These are phyloP conservation scores for Caenorhabditis doughertyi DNA, from an alignment of 2,888 invertebrate species.

Conservation along the genomic window DNA sequence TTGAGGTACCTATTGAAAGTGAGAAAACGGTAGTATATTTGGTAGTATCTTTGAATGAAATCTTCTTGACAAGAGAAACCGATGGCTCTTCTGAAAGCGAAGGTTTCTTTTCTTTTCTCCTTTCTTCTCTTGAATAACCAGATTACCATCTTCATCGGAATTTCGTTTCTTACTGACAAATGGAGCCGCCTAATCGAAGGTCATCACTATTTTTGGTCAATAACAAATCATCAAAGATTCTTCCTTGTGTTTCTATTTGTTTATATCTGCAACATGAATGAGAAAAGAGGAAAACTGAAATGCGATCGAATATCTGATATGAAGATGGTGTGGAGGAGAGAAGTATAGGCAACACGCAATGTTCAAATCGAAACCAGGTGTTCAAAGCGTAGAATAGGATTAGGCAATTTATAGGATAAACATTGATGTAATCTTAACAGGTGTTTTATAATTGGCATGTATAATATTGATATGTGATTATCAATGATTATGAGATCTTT, in stretches of 20 bases:
- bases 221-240: conserved; percentile 32
- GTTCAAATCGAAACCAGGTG: conserved; percentile 46
- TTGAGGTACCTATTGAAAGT: conserved; percentile 42
- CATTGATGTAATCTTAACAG: conserved; percentile 23
- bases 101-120: conserved; percentile 10
- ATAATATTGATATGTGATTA: background rate
- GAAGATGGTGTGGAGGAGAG: conserved; percentile 33
- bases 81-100: conserved; percentile 45
- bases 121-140: background rate
- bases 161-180: conserved; percentile 12
- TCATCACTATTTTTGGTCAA: conserved; percentile 19
- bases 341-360: background rate
- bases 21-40: conserved; percentile 27
- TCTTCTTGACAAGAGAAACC: conserved; percentile 25
- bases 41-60: conserved; percentile 29
- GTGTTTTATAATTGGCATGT: conserved; percentile 12
- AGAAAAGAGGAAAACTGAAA: conserved; percentile 53
- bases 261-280: conserved; percentile 28
- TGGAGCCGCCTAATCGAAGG: conserved; percentile 55
- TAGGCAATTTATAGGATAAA: conserved; percentile 51
- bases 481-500: conserved; percentile 28
- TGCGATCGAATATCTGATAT: conserved; percentile 59
- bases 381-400: conserved; percentile 43
- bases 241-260: conserved; percentile 54
- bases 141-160: conserved; percentile 41